Evolutionary conservation across 2,888 invertebrate genomes (phyloP).

Genomic region (Euplagia quadripunctaria): DNA sequence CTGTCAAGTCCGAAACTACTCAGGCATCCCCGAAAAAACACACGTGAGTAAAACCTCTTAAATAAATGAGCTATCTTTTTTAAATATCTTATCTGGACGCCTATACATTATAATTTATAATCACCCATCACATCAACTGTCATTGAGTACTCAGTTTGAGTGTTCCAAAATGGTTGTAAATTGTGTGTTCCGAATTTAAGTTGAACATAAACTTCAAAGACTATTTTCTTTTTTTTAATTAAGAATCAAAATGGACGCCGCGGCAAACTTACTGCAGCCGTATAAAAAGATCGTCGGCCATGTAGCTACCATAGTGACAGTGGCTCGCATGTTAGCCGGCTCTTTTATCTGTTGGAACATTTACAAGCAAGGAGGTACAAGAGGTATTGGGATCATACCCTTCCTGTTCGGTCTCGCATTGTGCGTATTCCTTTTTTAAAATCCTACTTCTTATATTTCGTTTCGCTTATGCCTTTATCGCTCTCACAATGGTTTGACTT

Average conservation of each 20-base stretch:
- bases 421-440: conserved; percentile 85
- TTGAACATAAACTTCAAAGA: neutral
- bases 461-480: neutral
- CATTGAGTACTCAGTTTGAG: neutral
- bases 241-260: conserved; percentile 69
- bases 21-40: too few species aligned
- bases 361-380: conserved; percentile 89
- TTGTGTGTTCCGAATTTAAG: neutral
- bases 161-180: neutral
- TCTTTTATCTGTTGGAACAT: conserved; percentile 92
- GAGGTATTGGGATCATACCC: conserved; percentile 89
- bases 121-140: too few species aligned
- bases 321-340: conserved; percentile 94
- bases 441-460: neutral
- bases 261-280: conserved; percentile 86
- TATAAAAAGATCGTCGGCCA: conserved; percentile 90
- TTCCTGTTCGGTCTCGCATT: conserved; percentile 92
- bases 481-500: too few species aligned
- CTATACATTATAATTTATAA: neutral
- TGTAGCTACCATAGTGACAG: conserved; percentile 91
- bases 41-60: too few species aligned
- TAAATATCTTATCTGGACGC: neutral
- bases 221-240: neutral
- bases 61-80: neutral
- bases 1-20: too few species aligned